Evolutionary conservation across 2,113 vertebrate genomes (phyloP).

Genomic region (Bubalus kerabau): DNA sequence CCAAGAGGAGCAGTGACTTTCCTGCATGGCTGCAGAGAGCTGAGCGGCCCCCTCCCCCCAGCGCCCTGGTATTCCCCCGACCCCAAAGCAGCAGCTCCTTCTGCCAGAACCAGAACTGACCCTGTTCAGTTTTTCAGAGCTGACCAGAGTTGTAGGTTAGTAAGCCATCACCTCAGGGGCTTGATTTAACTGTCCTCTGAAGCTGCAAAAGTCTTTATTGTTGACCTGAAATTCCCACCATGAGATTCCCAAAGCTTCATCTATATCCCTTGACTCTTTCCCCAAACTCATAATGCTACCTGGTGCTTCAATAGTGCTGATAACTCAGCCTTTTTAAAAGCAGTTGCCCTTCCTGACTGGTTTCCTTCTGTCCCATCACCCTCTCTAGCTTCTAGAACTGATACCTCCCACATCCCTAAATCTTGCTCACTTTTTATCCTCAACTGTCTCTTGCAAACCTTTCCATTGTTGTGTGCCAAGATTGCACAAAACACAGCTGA

Average conservation of each 20-base stretch:
- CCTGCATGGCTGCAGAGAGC: neutral
- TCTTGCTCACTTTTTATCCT: neutral
- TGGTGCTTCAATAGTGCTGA: neutral
- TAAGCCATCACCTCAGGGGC: neutral
- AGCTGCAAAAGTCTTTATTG: neutral
- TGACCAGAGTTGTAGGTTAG: neutral
- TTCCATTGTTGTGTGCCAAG: neutral
- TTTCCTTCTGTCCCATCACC: neutral
- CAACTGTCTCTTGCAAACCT: neutral
- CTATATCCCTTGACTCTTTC: neutral
- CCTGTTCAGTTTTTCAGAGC: neutral
- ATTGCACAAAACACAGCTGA: neutral
- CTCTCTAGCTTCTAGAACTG: neutral
- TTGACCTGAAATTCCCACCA: neutral
- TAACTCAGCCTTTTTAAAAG: neutral
- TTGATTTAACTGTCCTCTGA: neutral
- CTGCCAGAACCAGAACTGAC: neutral
- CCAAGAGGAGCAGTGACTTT: neutral
- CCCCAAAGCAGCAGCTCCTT: neutral
- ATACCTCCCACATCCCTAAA: neutral
- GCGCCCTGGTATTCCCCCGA: no score
- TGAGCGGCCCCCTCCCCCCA: rapidly evolving
- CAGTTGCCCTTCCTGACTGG: neutral
- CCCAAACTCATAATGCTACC: neutral
- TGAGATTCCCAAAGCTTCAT: neutral